Conservation (phyloP, 1,140 invertebrate species). For the Pseudobourletiella spinata region DNA sequence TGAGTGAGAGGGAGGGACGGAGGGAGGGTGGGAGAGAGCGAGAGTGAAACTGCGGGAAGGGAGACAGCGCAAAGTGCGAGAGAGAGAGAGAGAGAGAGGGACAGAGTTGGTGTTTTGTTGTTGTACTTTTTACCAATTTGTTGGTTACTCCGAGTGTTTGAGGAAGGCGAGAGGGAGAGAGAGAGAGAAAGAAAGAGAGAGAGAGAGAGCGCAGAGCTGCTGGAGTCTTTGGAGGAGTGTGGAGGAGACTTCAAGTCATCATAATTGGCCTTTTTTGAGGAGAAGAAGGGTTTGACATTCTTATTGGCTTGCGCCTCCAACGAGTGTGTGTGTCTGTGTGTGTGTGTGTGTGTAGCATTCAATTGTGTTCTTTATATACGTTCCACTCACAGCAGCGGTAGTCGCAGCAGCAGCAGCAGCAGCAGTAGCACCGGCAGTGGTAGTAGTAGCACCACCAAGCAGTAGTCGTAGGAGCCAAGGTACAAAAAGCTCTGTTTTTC, state of each 20-base stretch:
- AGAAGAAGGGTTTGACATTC: slow-evolving; percentile 30
- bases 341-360: too few relatives aligned
- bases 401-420: neutral
- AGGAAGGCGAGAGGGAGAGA: neutral
- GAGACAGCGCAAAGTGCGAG: too few relatives aligned
- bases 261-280: slow-evolving; percentile 23
- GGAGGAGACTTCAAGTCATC: slow-evolving; percentile 24
- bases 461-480: slow-evolving; percentile 8
- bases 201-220: slow-evolving; percentile 3
- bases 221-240: slow-evolving; percentile 4
- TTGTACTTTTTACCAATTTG: slow-evolving; percentile 4
- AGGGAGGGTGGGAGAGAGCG: too few relatives aligned
- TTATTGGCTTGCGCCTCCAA: slow-evolving; percentile 23
- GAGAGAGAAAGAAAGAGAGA: neutral
- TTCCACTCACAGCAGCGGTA: neutral
- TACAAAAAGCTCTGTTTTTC: slow-evolving; percentile 21
- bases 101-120: neutral
- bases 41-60: too few relatives aligned
- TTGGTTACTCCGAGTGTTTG: slow-evolving; percentile 9
- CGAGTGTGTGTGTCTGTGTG: neutral
- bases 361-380: slow-evolving; percentile 22
- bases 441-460: too few relatives aligned
- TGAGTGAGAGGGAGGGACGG: too few relatives aligned
- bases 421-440: neutral
- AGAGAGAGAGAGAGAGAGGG: too few relatives aligned